phyloP scores from a whole-genome alignment of 2,797 vertebrate species.

The Alosa sapidissima region DNA sequence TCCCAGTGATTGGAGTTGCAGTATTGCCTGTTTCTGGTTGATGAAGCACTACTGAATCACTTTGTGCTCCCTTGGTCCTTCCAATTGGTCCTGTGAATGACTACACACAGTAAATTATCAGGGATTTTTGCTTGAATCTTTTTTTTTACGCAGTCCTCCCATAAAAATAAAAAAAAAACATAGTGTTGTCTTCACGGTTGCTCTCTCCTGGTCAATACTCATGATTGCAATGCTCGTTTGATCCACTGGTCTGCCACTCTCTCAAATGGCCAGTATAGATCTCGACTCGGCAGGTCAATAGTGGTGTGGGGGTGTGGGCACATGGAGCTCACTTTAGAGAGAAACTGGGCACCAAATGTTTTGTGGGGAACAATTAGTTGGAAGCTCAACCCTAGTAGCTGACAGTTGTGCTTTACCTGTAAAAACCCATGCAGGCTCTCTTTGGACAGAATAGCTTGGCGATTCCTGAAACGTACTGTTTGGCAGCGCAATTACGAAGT shows the following conservation, averaged over 20 bases:
- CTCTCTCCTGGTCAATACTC: neutral
- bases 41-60: neutral
- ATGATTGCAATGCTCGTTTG: conserved; percentile 5
- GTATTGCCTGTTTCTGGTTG: neutral
- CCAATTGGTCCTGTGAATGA: neutral
- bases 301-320: neutral
- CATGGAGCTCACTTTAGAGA: neutral
- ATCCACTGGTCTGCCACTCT: conserved; percentile 3
- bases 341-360: neutral
- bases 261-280: conserved; percentile 2
- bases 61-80: neutral
- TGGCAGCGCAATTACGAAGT: neutral
- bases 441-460: neutral
- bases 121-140: neutral
- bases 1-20: neutral
- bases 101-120: neutral
- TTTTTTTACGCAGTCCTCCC: neutral
- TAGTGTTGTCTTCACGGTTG: neutral
- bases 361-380: neutral
- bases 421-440: neutral
- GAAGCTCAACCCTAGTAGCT: neutral
- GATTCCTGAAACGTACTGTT: neutral
- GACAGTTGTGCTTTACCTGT: neutral
- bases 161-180: neutral
- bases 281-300: neutral